Percentiles rank a stretch among this genome's conserved stretches.
Evolutionary conservation across 2,888 invertebrate genomes (phyloP).

Genomic region (Drosophila leonis): DNA sequence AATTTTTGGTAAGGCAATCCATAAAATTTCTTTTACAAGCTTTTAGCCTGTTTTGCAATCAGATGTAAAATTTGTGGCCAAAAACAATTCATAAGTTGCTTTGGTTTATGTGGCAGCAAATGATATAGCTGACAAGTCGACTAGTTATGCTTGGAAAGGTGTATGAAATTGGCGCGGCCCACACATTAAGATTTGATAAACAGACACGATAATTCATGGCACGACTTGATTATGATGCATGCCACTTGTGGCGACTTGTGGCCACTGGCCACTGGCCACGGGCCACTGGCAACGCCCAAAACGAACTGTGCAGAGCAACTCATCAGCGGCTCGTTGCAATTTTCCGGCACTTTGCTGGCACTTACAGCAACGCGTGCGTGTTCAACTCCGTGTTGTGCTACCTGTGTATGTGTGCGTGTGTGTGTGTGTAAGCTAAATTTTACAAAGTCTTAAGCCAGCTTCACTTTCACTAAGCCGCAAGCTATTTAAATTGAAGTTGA

Average conservation of each 20-base stretch:
- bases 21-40: neutral
- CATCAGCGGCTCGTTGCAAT: conserved; percentile 55
- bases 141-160: conserved; percentile 27
- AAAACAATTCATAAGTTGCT: conserved; percentile 7
- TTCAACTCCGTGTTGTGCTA: conserved; percentile 16
- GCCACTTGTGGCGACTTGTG: conserved; percentile 49
- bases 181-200: conserved; percentile 50
- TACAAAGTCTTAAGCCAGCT: conserved; percentile 15
- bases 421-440: conserved; percentile 52
- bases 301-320: conserved; percentile 46
- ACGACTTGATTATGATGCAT: conserved; percentile 60
- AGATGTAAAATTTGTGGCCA: neutral
- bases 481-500: conserved; percentile 22
- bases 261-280: conserved; percentile 10
- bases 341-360: conserved; percentile 74
- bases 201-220: conserved; percentile 44
- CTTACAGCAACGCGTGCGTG: conserved; percentile 69
- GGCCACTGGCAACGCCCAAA: conserved; percentile 51
- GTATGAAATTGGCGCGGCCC: conserved; percentile 27
- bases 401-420: conserved; percentile 9
- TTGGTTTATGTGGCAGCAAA: conserved; percentile 26
- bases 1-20: neutral
- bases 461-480: conserved; percentile 56
- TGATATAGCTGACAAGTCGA: conserved; percentile 28
- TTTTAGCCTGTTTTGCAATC: conserved; percentile 4